Evolutionary conservation across 2,797 vertebrate genomes (phyloP).

Genomic region (Takifugu ocellatus): DNA sequence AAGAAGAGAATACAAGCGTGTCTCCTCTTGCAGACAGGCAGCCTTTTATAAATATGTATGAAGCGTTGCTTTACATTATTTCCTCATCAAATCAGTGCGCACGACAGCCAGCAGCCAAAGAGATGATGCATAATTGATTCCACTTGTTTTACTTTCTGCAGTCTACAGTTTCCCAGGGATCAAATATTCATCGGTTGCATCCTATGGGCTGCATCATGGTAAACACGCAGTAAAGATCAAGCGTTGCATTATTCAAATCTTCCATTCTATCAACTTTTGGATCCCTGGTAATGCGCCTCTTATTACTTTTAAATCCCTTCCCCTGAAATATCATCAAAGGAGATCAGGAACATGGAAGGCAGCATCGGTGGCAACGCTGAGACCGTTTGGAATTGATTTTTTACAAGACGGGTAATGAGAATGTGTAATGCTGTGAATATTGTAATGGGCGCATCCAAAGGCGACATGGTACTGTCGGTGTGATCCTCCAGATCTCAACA

Average conservation of each 20-base stretch:
- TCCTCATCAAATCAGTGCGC: conserved; percentile 46
- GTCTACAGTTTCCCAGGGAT: conserved; percentile 27
- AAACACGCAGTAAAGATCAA: conserved; percentile 28
- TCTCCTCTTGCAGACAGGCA: not conserved
- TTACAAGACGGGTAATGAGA: conserved; percentile 3
- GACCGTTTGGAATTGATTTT: conserved; percentile 6
- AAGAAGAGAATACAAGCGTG: too few species aligned
- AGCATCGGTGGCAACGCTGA: not conserved
- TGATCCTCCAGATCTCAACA: not conserved
- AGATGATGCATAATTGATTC: conserved; percentile 38
- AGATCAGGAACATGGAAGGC: not conserved
- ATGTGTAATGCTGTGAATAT: not conserved
- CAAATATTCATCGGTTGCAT: conserved; percentile 39
- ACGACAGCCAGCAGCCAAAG: conserved; percentile 33
- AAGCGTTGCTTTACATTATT: conserved; percentile 34
- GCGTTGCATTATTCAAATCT: conserved; percentile 17
- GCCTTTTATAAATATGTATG: conserved; percentile 56
- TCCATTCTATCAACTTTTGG: conserved; percentile 9
- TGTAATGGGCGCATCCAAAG: not conserved
- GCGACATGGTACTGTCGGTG: not conserved
- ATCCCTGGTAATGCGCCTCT: conserved; percentile 3
- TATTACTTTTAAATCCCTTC: conserved; percentile 15
- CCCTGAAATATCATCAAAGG: conserved; percentile 5
- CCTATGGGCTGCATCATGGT: conserved; percentile 14
- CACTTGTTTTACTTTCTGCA: conserved; percentile 24